These are phyloP conservation scores for Thecophora atra DNA, from an alignment of 2,888 invertebrate genomes.

Conservation along the genomic window DNA sequence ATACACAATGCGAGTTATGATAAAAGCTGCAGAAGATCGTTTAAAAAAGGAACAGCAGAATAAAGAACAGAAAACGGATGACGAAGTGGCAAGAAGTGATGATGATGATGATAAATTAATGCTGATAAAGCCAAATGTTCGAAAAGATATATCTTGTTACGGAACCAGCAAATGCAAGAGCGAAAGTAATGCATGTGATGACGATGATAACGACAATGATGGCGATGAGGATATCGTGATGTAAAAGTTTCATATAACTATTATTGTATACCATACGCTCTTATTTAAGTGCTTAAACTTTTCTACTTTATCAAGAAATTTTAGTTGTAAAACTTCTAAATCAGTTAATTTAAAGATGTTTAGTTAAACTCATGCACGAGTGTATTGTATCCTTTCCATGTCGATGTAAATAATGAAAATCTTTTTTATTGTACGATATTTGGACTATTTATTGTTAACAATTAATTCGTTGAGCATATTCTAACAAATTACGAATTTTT, in stretches of 20 bases:
- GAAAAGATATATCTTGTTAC: constrained; percentile 40
- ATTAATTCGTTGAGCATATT: too few species aligned
- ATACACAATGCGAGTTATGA: constrained; percentile 79
- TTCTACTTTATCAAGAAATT: too few species aligned
- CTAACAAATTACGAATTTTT: too few species aligned
- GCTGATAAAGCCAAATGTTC: constrained; percentile 18
- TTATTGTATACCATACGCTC: background rate
- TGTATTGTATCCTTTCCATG: too few species aligned
- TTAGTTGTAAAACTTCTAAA: background rate
- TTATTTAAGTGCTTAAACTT: background rate
- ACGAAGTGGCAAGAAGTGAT: background rate
- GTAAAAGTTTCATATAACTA: too few species aligned
- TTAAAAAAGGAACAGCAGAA: constrained; percentile 1
- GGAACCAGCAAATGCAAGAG: constrained; percentile 1
- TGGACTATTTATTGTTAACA: too few species aligned
- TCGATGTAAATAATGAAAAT: too few species aligned
- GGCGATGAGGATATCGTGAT: constrained; percentile 54
- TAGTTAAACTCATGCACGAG: too few species aligned
- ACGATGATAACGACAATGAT: constrained; percentile 47
- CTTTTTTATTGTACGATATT: too few species aligned
- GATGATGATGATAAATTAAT: constrained; percentile 22
- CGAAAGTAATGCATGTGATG: constrained; percentile 47
- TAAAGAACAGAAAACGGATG: constrained; percentile 14
- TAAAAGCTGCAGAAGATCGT: constrained; percentile 66
- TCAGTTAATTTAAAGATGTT: background rate